A percentile compares a stretch with the other conserved stretches of the same genome.
phyloP scores from a whole-genome alignment of 2,113 vertebrate species.

The Trematomus loennbergii region DNA sequence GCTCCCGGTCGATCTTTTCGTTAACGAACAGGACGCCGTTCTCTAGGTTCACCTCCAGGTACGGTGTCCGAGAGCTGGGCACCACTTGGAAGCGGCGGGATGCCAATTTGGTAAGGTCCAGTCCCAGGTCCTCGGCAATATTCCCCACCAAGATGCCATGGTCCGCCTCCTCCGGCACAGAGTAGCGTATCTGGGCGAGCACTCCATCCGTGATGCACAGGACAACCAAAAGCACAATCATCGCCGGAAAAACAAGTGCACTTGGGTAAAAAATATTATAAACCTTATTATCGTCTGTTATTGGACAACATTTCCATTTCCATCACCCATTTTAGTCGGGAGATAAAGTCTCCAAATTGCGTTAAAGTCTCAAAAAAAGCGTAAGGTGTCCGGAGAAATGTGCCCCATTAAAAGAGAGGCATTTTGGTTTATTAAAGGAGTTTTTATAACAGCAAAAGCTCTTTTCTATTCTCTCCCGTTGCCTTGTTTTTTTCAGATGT shows the following conservation, averaged over 20 bases:
- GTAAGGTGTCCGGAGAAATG: slow-evolving; percentile 26
- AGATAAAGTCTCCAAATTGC: slow-evolving; percentile 49
- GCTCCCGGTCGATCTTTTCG: slow-evolving; percentile 96
- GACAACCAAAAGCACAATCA: slow-evolving; percentile 90
- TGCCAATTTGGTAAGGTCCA: slow-evolving; percentile 98
- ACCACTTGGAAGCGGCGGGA: slow-evolving; percentile 95
- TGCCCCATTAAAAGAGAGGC: slow-evolving; percentile 51
- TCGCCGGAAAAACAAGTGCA: slow-evolving; percentile 87
- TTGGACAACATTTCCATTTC: slow-evolving; percentile 55
- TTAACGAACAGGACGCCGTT: slow-evolving; percentile 94
- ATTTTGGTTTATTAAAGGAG: slow-evolving; percentile 28
- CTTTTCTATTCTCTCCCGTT: slow-evolving; percentile 58
- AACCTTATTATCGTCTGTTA: slow-evolving; percentile 45
- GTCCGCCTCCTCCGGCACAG: slow-evolving; percentile 96
- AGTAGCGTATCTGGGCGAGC: slow-evolving; percentile 94
- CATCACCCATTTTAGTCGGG: slow-evolving; percentile 53
- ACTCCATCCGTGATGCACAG: slow-evolving; percentile 90
- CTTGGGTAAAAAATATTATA: slow-evolving; percentile 57
- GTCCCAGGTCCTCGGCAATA: slow-evolving; percentile 97
- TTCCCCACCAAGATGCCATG: slow-evolving; percentile 98
- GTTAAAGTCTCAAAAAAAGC: slow-evolving; percentile 66
- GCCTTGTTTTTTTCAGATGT: slow-evolving; percentile 22
- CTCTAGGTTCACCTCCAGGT: slow-evolving; percentile 96
- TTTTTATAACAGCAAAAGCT: slow-evolving; percentile 16
- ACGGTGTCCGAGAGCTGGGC: slow-evolving; percentile 92